Percentiles rank a stretch among this genome's conserved stretches.
Conservation (phyloP, 2,797 vertebrate species). For the Sebastolobus altivelis region DNA sequence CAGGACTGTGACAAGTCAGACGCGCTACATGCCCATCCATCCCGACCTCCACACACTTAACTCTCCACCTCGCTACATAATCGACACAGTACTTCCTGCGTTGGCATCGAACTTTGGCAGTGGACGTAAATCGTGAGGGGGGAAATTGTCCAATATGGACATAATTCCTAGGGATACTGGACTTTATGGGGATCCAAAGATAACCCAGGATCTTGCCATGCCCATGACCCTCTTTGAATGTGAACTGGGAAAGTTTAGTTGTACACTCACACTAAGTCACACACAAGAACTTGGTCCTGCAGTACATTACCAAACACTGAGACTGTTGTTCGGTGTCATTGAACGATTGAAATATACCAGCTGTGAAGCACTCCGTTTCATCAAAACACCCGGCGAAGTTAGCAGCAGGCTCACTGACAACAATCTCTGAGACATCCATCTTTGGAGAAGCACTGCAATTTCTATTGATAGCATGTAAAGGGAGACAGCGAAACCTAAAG, state of each 20-base stretch:
- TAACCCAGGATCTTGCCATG: neutral
- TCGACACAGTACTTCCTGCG: neutral
- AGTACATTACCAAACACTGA: constrained; percentile 63
- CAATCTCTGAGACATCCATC: constrained; percentile 82
- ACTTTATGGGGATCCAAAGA: neutral
- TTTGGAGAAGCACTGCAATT: constrained; percentile 76
- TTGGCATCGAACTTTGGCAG: neutral
- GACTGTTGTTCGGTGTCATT: constrained; percentile 70
- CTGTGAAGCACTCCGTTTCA: constrained; percentile 73
- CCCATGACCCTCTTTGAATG: neutral
- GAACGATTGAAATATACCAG: constrained; percentile 78
- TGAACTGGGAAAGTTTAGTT: constrained; percentile 5
- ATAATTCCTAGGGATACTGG: neutral
- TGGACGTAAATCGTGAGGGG: neutral
- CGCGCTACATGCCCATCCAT: neutral
- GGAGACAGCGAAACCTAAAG: constrained; percentile 80
- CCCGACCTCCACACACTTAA: neutral
- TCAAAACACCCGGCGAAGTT: constrained; percentile 76
- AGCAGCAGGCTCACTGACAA: constrained; percentile 74
- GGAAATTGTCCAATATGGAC: neutral
- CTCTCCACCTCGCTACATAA: neutral
- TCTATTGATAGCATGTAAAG: constrained; percentile 82
- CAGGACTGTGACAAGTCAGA: constrained; percentile 1
- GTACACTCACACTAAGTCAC: constrained; percentile 3
- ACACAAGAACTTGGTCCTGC: constrained; percentile 38